These are phyloP conservation scores for Myotis planiceps DNA, from an alignment of 2,797 vertebrate species.

Conservation along the genomic window DNA sequence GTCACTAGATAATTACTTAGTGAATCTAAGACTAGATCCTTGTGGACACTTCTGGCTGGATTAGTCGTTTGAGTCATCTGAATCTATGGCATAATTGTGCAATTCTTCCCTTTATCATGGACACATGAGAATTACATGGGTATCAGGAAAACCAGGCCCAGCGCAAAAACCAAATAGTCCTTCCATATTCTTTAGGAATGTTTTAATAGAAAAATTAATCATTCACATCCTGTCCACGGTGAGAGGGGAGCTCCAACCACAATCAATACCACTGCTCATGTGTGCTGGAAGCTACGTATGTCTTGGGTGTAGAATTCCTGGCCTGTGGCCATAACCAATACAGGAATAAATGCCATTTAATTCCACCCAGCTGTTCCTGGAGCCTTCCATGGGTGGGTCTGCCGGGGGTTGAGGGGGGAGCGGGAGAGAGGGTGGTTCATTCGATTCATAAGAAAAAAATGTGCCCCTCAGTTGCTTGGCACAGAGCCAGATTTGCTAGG, in stretches of 20 bases:
- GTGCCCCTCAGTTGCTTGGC: slow-evolving; percentile 39
- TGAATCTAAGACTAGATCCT: neutral
- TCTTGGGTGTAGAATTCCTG: slow-evolving; percentile 50
- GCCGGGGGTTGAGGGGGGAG: neutral
- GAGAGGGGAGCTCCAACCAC: neutral
- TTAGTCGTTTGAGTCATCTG: neutral
- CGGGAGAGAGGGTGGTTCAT: slow-evolving; percentile 34
- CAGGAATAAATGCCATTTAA: slow-evolving; percentile 70
- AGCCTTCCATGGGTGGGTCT: slow-evolving; percentile 58
- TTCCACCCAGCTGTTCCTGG: slow-evolving; percentile 73
- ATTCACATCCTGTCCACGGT: neutral
- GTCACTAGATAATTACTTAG: neutral
- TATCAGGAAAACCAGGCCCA: neutral
- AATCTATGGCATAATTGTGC: neutral
- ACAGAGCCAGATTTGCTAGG: slow-evolving; percentile 25
- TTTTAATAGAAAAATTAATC: slow-evolving; percentile 64
- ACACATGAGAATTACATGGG: neutral
- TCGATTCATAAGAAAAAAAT: slow-evolving; percentile 61
- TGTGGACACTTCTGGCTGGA: neutral
- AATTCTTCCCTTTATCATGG: neutral
- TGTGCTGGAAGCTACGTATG: neutral
- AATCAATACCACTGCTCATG: neutral
- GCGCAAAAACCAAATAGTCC: neutral
- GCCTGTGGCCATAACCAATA: slow-evolving; percentile 67
- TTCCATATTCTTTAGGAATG: neutral